These are phyloP conservation scores for Atherinosoma microstoma DNA, from an alignment of 2,797 vertebrate genomes.

Conservation along the genomic window DNA sequence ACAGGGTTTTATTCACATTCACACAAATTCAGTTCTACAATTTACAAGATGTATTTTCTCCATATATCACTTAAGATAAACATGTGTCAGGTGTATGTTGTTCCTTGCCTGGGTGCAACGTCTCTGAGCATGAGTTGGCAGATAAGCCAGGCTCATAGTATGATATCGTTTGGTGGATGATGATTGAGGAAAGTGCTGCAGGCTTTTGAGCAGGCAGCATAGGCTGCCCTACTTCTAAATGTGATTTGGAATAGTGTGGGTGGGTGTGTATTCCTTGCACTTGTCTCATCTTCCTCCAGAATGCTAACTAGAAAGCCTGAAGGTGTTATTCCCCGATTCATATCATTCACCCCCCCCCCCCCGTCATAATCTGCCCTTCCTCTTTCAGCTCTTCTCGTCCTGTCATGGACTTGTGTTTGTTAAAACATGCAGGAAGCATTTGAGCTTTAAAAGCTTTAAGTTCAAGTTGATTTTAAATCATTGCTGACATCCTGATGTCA, in stretches of 20 bases:
- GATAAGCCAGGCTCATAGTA: constrained; percentile 56
- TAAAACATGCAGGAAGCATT: constrained; percentile 28
- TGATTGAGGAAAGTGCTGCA: constrained; percentile 73
- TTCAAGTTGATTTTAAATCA: constrained; percentile 10
- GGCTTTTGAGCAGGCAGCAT: constrained; percentile 69
- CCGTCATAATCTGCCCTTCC: constrained; percentile 7
- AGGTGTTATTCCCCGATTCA: constrained; percentile 52
- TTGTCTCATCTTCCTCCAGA: constrained; percentile 62
- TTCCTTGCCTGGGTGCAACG: constrained; percentile 18
- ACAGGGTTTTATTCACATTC: neutral
- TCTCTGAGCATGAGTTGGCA: constrained; percentile 45
- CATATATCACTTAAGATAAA: constrained; percentile 27
- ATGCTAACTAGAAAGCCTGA: constrained; percentile 51
- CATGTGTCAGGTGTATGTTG: constrained; percentile 26
- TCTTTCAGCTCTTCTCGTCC: neutral
- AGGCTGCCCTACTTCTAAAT: constrained; percentile 75
- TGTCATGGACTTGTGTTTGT: constrained; percentile 20
- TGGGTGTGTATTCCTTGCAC: constrained; percentile 34
- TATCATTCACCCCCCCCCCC: constrained; percentile 29
- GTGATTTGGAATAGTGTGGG: constrained; percentile 51
- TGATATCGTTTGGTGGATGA: constrained; percentile 64
- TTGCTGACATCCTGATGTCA: constrained; percentile 13
- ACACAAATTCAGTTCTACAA: constrained; percentile 12
- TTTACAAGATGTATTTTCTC: constrained; percentile 3
- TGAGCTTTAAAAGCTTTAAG: constrained; percentile 20